Evolutionary conservation across 2,888 invertebrate species (phyloP).

Genomic region (Athalia circularis): DNA sequence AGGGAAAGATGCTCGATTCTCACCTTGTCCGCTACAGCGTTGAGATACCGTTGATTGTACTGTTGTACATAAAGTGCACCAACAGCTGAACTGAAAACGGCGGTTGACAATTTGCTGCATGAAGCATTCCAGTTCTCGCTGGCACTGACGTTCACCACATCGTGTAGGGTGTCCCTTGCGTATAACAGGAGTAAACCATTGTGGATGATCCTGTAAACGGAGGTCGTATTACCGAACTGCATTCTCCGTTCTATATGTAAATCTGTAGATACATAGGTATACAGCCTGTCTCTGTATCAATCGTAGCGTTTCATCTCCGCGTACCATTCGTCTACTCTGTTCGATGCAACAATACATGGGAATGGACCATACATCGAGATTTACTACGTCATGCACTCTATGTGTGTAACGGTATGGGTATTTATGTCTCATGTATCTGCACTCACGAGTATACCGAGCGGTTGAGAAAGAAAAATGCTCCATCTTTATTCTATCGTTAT

Average conservation of each 20-base stretch:
- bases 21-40: constrained; percentile 72
- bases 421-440: too few species aligned
- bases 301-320: too few species aligned
- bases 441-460: too few species aligned
- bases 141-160: constrained; percentile 73
- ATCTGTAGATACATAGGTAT: too few species aligned
- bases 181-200: constrained; percentile 75
- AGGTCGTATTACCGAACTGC: neutral
- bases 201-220: constrained; percentile 73
- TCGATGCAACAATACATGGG: too few species aligned
- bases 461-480: too few species aligned
- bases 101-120: constrained; percentile 72
- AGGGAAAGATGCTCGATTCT: constrained; percentile 46
- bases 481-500: too few species aligned
- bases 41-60: constrained; percentile 71
- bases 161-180: constrained; percentile 74
- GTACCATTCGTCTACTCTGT: too few species aligned
- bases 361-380: too few species aligned
- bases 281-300: too few species aligned
- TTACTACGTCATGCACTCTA: too few species aligned
- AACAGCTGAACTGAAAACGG: constrained; percentile 71
- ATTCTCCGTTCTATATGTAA: neutral
- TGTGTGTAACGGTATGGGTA: too few species aligned
- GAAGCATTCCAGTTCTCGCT: constrained; percentile 69
- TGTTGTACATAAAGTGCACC: constrained; percentile 75